Evolutionary conservation across 2,888 invertebrate genomes (phyloP).

Genomic region (Mesorhabditis sp.): DNA sequence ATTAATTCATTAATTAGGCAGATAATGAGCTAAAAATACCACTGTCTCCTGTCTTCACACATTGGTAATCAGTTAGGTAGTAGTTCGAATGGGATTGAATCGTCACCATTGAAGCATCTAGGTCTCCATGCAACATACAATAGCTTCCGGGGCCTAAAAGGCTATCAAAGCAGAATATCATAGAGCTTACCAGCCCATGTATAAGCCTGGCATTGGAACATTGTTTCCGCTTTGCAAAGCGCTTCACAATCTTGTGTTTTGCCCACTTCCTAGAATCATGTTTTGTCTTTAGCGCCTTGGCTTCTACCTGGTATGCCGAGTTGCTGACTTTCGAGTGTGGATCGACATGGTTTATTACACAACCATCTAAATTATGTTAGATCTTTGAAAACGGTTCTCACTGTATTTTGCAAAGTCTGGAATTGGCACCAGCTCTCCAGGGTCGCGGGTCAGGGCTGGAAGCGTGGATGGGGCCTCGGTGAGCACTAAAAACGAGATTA

Average conservation of each 20-base stretch:
- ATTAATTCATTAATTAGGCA: too few species aligned
- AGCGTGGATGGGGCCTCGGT: background rate
- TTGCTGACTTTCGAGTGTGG: background rate
- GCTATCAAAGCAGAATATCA: background rate
- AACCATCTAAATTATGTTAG: background rate
- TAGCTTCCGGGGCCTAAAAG: conserved; percentile 4
- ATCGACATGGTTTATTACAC: background rate
- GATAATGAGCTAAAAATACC: background rate
- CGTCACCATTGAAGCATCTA: background rate
- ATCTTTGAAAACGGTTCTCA: background rate
- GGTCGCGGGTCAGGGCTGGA: background rate
- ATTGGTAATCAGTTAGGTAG: background rate
- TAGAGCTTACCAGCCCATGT: background rate
- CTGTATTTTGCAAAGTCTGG: background rate
- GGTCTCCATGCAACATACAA: background rate
- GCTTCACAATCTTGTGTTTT: background rate
- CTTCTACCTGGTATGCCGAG: background rate
- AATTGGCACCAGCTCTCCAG: background rate
- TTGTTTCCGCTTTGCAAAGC: background rate
- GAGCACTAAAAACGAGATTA: background rate
- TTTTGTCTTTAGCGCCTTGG: background rate
- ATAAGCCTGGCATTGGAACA: conserved; percentile 4
- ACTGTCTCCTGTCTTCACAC: background rate
- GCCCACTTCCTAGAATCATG: background rate
- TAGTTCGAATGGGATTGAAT: conserved; percentile 1